phyloP scores from a whole-genome alignment of 2,888 invertebrate species.

The Flexamia atlantica region DNA sequence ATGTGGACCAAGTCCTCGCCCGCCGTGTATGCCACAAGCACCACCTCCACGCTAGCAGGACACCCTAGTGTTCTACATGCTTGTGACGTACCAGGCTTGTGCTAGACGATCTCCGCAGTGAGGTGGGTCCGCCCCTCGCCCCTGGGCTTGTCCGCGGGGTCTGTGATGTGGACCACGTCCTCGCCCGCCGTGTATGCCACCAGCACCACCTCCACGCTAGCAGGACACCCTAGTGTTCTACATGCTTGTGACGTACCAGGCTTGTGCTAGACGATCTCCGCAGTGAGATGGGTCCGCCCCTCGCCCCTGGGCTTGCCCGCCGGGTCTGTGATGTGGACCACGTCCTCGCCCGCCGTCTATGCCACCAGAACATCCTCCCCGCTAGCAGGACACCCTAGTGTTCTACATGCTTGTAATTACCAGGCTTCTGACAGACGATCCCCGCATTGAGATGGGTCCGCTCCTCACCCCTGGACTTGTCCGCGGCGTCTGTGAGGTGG shows the following conservation, averaged over 20 bases:
- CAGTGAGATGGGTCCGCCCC: constrained; percentile 18
- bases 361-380: constrained; percentile 71
- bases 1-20: constrained; percentile 70
- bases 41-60: constrained; percentile 70
- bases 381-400: no score
- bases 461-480: no score
- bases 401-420: no score
- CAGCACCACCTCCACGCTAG: constrained; percentile 70
- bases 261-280: constrained; percentile 36
- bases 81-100: background rate
- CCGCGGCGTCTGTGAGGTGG: no score
- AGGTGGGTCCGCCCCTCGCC: background rate
- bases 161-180: constrained; percentile 69
- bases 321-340: constrained; percentile 68
- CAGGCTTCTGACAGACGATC: no score
- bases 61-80: constrained; percentile 64
- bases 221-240: constrained; percentile 67
- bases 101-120: constrained; percentile 23
- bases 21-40: constrained; percentile 70
- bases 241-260: background rate
- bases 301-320: no score
- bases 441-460: no score
- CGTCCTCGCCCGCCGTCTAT: constrained; percentile 70
- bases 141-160: no score
- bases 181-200: constrained; percentile 70